Evolutionary conservation across 2,113 vertebrate genomes (phyloP).

Genomic region (Lophochroa leadbeateri): DNA sequence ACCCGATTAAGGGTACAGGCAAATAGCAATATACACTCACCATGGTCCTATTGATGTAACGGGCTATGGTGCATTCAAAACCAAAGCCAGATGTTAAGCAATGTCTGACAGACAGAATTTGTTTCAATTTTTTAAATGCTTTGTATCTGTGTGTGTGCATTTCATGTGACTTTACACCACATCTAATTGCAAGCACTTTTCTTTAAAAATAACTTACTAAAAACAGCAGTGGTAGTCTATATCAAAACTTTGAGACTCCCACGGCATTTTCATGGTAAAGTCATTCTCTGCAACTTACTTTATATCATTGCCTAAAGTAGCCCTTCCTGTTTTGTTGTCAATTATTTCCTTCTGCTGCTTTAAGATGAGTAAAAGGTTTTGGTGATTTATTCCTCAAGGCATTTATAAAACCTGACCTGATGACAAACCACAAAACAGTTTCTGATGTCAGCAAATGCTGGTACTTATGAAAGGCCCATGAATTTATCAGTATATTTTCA

Average conservation of each 20-base stretch:
- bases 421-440: neutral
- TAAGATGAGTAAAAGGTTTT: neutral
- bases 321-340: constrained; percentile 14
- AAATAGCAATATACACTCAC: neutral
- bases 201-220: neutral
- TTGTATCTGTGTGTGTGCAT: neutral
- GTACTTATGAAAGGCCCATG: neutral
- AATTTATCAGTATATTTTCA: neutral
- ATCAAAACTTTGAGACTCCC: neutral
- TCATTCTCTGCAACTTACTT: neutral
- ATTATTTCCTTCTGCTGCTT: neutral
- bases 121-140: neutral
- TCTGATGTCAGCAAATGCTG: neutral
- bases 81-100: neutral
- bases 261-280: neutral
- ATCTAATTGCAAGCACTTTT: neutral
- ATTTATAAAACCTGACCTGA: neutral
- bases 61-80: neutral
- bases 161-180: neutral
- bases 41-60: neutral
- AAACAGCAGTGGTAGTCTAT: neutral
- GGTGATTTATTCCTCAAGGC: neutral
- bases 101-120: neutral
- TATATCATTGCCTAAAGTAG: neutral
- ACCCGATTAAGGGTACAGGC: neutral